A percentile compares a stretch with the other conserved stretches of the same genome.
These are phyloP conservation scores for Hirudo medicinalis DNA, from an alignment of 1,140 invertebrate genomes.

Conservation along the genomic window DNA sequence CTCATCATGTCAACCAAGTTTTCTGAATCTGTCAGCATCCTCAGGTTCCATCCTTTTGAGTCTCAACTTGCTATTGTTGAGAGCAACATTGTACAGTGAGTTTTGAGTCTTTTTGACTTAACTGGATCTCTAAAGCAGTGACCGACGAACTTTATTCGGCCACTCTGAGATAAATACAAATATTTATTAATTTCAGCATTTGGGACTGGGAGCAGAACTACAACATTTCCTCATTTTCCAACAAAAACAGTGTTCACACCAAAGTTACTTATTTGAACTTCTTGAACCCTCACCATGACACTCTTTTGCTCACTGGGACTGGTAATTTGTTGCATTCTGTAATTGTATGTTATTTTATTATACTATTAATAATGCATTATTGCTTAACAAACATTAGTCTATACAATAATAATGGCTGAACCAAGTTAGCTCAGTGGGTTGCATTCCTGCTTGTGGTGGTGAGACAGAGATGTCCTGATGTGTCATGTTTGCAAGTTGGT, in stretches of 20 bases:
- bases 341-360: too few relatives aligned
- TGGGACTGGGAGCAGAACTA: constrained; percentile 45
- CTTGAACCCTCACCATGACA: constrained; percentile 71
- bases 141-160: background rate
- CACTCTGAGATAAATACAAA: background rate
- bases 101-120: constrained; percentile 13
- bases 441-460: too few relatives aligned
- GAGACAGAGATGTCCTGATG: too few relatives aligned
- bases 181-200: constrained; percentile 36
- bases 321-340: constrained; percentile 28
- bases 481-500: too few relatives aligned
- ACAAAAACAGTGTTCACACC: constrained; percentile 39
- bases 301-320: constrained; percentile 55
- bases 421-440: too few relatives aligned
- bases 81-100: constrained; percentile 64
- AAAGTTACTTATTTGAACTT: constrained; percentile 69
- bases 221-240: constrained; percentile 35
- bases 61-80: constrained; percentile 70
- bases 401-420: too few relatives aligned
- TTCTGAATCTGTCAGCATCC: constrained; percentile 56
- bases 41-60: constrained; percentile 79
- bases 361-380: too few relatives aligned
- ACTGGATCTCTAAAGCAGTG: background rate
- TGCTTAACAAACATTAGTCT: too few relatives aligned
- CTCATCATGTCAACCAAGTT: constrained; percentile 70